A percentile compares a stretch with the other conserved stretches of the same genome.
Conservation (phyloP, 2,113 vertebrate species). For the Glareola pratincola region DNA sequence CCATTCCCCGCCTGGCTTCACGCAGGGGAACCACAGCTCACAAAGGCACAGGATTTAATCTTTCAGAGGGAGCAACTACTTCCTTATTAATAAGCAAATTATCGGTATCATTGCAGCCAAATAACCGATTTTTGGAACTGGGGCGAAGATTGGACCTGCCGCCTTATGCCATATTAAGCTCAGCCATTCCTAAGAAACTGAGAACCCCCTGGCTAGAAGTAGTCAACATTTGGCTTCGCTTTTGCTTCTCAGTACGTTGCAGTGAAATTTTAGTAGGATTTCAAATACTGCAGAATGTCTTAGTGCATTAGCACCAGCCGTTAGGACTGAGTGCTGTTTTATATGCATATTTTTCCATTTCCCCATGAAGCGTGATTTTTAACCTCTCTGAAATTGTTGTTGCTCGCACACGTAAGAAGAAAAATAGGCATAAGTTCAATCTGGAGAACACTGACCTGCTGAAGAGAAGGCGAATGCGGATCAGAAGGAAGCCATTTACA, state of each 20-base stretch:
- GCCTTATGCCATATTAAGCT: neutral
- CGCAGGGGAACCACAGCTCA: neutral
- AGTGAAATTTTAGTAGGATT: neutral
- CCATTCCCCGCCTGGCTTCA: neutral
- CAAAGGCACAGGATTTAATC: neutral
- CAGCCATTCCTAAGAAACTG: neutral
- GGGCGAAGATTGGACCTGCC: neutral
- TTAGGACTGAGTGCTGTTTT: neutral
- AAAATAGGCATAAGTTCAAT: neutral
- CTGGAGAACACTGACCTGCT: neutral
- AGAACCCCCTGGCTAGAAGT: neutral
- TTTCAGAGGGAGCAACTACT: neutral
- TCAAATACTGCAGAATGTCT: neutral
- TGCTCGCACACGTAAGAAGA: neutral
- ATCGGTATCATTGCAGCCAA: neutral
- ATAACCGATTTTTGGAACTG: neutral
- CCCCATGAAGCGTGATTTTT: neutral
- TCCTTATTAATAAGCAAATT: neutral
- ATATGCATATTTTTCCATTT: neutral
- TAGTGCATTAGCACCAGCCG: neutral
- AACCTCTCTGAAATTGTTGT: neutral
- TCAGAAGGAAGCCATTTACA: neutral
- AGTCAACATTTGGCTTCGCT: neutral
- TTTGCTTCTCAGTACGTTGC: neutral
- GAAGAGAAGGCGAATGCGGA: fast-evolving